These are phyloP conservation scores for Watsonalla binaria DNA, from an alignment of 2,888 invertebrate genomes.

Conservation along the genomic window DNA sequence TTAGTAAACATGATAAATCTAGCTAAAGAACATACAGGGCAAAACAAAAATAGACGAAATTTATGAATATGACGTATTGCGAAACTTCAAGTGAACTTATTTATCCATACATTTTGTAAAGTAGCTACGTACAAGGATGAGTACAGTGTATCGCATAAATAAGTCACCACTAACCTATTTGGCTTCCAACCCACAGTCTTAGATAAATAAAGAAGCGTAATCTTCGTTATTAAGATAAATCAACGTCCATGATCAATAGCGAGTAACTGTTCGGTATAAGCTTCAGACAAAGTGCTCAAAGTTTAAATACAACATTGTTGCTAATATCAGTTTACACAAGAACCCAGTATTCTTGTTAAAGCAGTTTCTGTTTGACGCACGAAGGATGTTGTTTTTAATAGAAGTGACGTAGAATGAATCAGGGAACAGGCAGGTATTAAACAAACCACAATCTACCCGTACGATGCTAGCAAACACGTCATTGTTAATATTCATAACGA, in stretches of 20 bases:
- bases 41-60: too few species aligned
- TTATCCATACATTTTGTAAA: too few species aligned
- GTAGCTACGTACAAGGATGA: too few species aligned
- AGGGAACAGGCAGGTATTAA: neutral
- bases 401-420: neutral
- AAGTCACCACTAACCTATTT: neutral
- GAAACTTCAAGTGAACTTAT: too few species aligned
- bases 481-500: neutral
- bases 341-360: neutral
- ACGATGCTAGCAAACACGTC: neutral
- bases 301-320: neutral
- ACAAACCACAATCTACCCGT: neutral
- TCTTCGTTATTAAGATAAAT: neutral
- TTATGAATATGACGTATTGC: too few species aligned
- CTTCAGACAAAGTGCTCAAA: neutral
- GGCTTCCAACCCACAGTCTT: neutral
- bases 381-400: neutral
- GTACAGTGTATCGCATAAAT: too few species aligned
- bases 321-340: constrained; percentile 1
- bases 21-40: too few species aligned
- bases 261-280: neutral
- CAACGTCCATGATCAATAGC: neutral
- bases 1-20: too few species aligned
- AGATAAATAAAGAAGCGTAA: neutral
- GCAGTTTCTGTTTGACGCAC: neutral